Percentiles rank a stretch among this genome's conserved stretches.
These are phyloP conservation scores for Nothura maculosa DNA, from an alignment of 2,797 vertebrate genomes.

Conservation along the genomic window DNA sequence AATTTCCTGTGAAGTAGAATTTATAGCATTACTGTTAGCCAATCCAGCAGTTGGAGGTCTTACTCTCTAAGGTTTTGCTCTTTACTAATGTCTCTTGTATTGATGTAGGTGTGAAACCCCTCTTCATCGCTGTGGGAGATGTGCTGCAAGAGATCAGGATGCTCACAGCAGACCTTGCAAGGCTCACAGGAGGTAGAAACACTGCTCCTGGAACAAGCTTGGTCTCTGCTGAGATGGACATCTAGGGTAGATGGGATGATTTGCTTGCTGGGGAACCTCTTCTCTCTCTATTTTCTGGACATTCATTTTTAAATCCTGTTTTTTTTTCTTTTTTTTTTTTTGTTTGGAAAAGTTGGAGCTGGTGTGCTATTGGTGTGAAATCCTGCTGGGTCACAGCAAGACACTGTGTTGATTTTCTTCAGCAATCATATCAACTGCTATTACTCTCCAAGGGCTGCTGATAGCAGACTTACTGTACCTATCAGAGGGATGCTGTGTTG, in stretches of 20 bases:
- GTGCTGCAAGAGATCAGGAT: not conserved
- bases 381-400: not conserved
- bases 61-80: not conserved
- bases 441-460: not conserved
- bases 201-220: not conserved
- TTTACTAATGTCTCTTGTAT: not conserved
- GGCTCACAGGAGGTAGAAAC: not conserved
- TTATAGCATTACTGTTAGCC: not conserved
- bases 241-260: not conserved
- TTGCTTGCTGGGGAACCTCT: not conserved
- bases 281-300: not conserved
- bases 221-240: not conserved
- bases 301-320: not conserved
- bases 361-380: not conserved
- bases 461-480: not conserved
- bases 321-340: not conserved
- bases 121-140: not conserved
- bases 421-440: not conserved
- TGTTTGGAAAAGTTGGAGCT: not conserved
- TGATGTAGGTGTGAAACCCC: not conserved
- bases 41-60: fast-evolving
- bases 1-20: fast-evolving
- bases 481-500: not conserved
- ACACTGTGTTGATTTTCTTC: not conserved
- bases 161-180: not conserved